Base-by-base conservation (phyloP, 2,888 invertebrate genomes). In the Lacanobia oleracea region DNA sequence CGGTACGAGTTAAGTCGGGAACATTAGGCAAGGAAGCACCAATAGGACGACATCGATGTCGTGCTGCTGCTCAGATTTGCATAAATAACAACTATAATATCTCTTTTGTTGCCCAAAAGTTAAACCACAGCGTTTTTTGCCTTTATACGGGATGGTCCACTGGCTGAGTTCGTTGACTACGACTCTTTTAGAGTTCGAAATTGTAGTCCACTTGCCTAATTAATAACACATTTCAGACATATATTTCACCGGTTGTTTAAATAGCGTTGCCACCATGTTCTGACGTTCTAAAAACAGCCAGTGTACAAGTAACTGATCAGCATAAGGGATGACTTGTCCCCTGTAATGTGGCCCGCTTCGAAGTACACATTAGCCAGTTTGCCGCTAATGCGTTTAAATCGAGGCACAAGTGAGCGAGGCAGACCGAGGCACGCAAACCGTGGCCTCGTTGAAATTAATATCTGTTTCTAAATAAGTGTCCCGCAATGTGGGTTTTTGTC, bases 401-500 rank as follows among this genome's bases (percentile, higher is more conserved):
- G 81, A 74, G 83, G 80, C 84, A 83, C 72, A 81, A 77, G 75
- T 80, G 61, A 79, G 67, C 72, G 77, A 75, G 75, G 85, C 84
- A 89, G 87, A 88, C 87, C 85, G 86, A 87, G 85, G 89, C 94
- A 94, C 94, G 94, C 94, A 89, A 94, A 86, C 90, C 88, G 86
- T 89, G 90, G 89, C 92, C 91, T 90, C 88, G 88, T 87, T 88
- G 85, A 93, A 94, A 94, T 94, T 93, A 94, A 94, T 94, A 94
- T 93, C 91, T 91, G 93, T 94, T 91, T 91, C 91, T 88, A 93
- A 94, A 94, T 93, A 93, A 93, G 92, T 92, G 90, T 92, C 90
- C 90, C 91, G 88, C 91, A 89, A 90, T 90, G 89, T 89, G 85
- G 89, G 90, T 92, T 86, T 91, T 91, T 91, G 90, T 90, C 86